Percentiles rank a stretch among this genome's conserved stretches.
Evolutionary conservation across 1,140 invertebrate genomes (phyloP).

Genomic region (Trissolcus basalis): DNA sequence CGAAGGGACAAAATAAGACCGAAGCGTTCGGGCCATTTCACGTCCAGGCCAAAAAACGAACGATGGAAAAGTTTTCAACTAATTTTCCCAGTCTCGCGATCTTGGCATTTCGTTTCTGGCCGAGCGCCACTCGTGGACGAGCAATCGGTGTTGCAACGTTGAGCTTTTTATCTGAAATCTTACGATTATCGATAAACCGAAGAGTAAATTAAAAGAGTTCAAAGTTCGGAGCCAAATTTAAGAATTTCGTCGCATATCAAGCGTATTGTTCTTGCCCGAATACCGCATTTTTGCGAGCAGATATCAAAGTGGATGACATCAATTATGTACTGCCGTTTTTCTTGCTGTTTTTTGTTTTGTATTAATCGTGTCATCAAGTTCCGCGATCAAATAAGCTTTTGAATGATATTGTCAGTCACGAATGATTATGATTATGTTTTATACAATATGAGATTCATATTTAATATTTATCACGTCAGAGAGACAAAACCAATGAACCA

Average conservation of each 20-base stretch:
- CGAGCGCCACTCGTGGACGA: slow-evolving; percentile 23
- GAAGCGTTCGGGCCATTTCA: slow-evolving; percentile 54
- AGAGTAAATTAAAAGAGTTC: slow-evolving; percentile 48
- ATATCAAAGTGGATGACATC: too few species aligned
- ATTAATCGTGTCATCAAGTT: too few species aligned
- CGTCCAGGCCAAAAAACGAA: slow-evolving; percentile 49
- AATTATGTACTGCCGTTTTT: too few species aligned
- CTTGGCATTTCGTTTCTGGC: slow-evolving; percentile 55
- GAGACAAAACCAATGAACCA: too few species aligned
- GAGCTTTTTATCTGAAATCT: slow-evolving; percentile 44
- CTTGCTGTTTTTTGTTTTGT: too few species aligned
- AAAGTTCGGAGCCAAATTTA: slow-evolving; percentile 33
- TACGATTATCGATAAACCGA: slow-evolving; percentile 50
- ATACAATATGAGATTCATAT: too few species aligned
- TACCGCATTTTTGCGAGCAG: too few species aligned
- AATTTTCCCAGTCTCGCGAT: slow-evolving; percentile 56
- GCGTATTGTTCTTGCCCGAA: not conserved
- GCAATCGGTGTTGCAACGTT: slow-evolving; percentile 13
- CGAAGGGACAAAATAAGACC: slow-evolving; percentile 45
- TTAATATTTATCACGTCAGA: too few species aligned
- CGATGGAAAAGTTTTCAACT: slow-evolving; percentile 55
- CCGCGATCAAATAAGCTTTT: too few species aligned
- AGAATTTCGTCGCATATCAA: slow-evolving; percentile 20
- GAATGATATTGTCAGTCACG: too few species aligned
- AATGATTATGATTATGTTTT: too few species aligned